Evolutionary conservation across 2,797 vertebrate genomes (phyloP).

Genomic region (Gastrophryne carolinensis): DNA sequence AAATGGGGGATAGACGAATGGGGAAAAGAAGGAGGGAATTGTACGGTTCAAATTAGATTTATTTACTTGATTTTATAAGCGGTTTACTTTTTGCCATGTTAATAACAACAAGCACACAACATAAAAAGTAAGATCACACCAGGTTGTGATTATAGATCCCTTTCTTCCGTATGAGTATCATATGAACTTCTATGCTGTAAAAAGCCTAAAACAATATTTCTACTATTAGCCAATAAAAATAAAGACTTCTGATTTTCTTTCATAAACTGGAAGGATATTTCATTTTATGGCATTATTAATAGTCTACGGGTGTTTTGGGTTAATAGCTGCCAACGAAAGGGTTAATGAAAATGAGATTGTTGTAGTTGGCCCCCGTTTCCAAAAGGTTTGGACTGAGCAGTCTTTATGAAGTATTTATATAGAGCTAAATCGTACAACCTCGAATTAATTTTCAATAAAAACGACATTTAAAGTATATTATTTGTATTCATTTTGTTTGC

Average conservation of each 20-base stretch:
- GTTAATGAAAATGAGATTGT: not conserved
- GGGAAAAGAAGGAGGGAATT: too few relatives aligned
- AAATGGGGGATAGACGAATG: too few relatives aligned
- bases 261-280: not conserved
- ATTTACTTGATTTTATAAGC: too few relatives aligned
- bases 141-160: slow-evolving; percentile 16
- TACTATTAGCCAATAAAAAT: slow-evolving; percentile 4
- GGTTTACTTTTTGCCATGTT: too few relatives aligned
- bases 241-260: slow-evolving; percentile 1
- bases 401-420: not conserved
- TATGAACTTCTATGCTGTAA: not conserved
- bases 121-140: slow-evolving; percentile 2
- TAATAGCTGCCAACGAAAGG: not conserved
- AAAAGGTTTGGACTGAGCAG: not conserved
- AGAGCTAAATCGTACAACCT: too few relatives aligned
- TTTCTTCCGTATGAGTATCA: slow-evolving; percentile 11
- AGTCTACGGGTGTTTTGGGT: not conserved
- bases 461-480: not conserved
- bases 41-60: too few relatives aligned
- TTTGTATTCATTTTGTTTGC: too few relatives aligned
- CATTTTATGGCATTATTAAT: not conserved
- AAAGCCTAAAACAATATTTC: slow-evolving; percentile 24
- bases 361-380: not conserved
- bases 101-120: slow-evolving; percentile 12
- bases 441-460: not conserved